Evolutionary conservation across 2,113 vertebrate genomes (phyloP), one percentile per base, ranked within the genome.

Genomic region (Chamaetylas fuelleborni): DNA sequence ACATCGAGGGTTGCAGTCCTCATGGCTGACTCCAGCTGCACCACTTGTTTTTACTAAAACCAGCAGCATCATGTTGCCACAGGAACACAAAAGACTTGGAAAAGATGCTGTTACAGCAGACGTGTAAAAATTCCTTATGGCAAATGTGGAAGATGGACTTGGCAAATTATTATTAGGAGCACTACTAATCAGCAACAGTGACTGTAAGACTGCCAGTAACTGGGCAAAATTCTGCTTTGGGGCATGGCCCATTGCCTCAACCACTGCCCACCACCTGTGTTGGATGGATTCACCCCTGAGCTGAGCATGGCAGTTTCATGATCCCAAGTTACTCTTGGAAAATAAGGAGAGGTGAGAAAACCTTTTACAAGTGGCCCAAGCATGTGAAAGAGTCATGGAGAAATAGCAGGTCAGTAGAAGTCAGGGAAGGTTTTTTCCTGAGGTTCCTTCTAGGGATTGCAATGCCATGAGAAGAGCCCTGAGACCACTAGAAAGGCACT

Each of bases 211-310:
- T 66, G 71, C 20, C 50, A 24, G 20, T 66, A 62, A 54, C 15
- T 47, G 71, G 42, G 61, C 43, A 1, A 5, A 61, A 50, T 80
- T 61, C 85, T 57, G 40, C 79, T 80, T 54, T 48, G 72, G 26
- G 70, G 45, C 1, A 1, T 2, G 5, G 19, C 42, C 16, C 4
- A 0, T 25, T 57, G 51, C 54, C 66, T 54, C 50, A 34, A 53
- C 23, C 42, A 28, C 45, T 48, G 26, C 12, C 42, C 7, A 15
- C 31, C 36, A 36, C 25, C 8, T 33, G 23, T 0, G 0, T 8
- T 50, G 22, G n/a, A 40, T 31, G 48, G 53, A 81, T 64, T 90
- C 22, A 20, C 28, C 14, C 19, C 53, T 40, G 73, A 92, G 56
- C 78, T 60, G 48, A 72, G 78, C 66, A 62, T 2, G 4, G n/a